Conservation (phyloP, 2,113 vertebrate species). For the Trinectes maculatus region DNA sequence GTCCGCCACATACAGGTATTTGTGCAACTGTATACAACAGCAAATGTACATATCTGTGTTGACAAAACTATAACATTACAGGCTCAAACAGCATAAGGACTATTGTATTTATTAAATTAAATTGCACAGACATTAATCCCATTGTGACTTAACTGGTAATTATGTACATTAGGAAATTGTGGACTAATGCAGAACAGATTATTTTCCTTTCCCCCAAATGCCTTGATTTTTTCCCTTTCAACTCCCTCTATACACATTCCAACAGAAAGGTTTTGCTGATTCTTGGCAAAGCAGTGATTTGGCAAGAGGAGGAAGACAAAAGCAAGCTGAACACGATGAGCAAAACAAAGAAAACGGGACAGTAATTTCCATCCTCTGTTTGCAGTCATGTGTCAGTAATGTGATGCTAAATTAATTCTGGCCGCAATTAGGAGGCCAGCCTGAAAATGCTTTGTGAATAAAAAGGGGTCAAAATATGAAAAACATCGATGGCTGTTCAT, state of each 20-base stretch:
- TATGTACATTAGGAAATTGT: constrained; percentile 6
- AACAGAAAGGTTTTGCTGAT: constrained; percentile 52
- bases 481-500: constrained; percentile 49
- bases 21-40: background rate
- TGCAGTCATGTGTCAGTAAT: constrained; percentile 83
- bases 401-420: constrained; percentile 74
- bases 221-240: constrained; percentile 23
- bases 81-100: too few relatives aligned
- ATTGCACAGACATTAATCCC: background rate
- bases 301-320: background rate
- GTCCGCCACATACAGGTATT: constrained; percentile 6
- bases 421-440: constrained; percentile 76
- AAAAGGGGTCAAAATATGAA: constrained; percentile 80
- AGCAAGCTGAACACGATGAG: constrained; percentile 59
- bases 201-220: constrained; percentile 17
- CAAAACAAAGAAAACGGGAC: constrained; percentile 53
- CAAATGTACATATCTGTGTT: background rate
- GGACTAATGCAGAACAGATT: constrained; percentile 18
- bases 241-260: constrained; percentile 46
- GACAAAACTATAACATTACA: too few relatives aligned
- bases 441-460: constrained; percentile 68
- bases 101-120: background rate
- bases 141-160: background rate
- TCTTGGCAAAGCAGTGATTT: constrained; percentile 50
- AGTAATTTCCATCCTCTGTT: constrained; percentile 78